Conservation (phyloP, 2,113 vertebrate species). For the Quiscalus mexicanus region DNA sequence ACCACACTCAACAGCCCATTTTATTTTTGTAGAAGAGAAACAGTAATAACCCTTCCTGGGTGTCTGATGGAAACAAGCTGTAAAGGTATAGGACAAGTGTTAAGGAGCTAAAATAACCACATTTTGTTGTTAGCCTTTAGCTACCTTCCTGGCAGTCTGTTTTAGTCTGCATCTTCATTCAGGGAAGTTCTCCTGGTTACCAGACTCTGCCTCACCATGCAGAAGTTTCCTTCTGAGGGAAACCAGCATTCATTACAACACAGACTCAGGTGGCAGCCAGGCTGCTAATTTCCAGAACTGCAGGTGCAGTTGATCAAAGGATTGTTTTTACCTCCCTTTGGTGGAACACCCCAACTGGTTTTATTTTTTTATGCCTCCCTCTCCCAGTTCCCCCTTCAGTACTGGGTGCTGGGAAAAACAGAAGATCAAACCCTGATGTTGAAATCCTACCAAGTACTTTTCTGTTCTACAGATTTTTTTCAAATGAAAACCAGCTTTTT, state of each 20-base stretch:
- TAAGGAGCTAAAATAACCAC: background rate
- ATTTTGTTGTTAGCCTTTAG: background rate
- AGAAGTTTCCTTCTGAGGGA: background rate
- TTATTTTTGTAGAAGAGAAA: background rate
- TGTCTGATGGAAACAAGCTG: background rate
- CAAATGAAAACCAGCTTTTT: background rate
- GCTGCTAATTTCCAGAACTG: background rate
- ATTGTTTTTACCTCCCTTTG: background rate
- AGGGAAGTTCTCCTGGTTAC: background rate
- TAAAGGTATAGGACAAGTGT: background rate
- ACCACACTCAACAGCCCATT: background rate
- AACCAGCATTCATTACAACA: background rate
- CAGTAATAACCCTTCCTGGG: background rate
- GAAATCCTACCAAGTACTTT: background rate
- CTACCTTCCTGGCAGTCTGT: background rate
- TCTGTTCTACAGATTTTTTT: background rate
- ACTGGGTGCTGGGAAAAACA: background rate
- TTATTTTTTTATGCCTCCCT: rapidly evolving
- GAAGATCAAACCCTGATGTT: background rate
- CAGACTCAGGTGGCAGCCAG: background rate
- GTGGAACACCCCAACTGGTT: background rate
- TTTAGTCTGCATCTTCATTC: background rate
- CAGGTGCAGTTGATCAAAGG: background rate
- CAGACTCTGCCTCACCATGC: background rate
- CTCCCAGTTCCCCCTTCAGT: background rate